Base-by-base conservation (phyloP, 2,113 vertebrate species). In the Todiramphus chloris region DNA sequence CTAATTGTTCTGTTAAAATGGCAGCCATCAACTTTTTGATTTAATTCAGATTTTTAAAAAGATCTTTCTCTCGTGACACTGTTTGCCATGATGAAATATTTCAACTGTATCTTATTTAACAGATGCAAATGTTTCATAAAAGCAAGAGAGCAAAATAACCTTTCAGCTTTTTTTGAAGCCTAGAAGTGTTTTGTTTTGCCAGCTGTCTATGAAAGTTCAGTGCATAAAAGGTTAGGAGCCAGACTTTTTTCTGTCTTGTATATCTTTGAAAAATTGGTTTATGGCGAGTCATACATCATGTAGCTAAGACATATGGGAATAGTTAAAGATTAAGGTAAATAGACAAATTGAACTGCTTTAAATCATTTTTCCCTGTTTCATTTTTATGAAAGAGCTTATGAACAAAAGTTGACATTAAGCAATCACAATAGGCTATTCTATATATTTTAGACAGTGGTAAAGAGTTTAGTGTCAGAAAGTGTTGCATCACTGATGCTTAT, bases 301-400 rank as follows among this genome's bases (percentile, higher is more conserved):
- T 97, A 97, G 96, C 97, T 90, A 95, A 98, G 98, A 98, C 97
- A 96, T 98, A 98, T 98, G 98, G 98, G 98, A 98, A 98, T 98
- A 98, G 97, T 98, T 98, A 98, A 98, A 98, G 98, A 98, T 98
- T 98, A 98, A 98, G 98, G 98, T 98, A 98, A 98, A 98, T 98
- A 98, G 98, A 98, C 97, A 98, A 98, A 98, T 98, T 98, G 98
- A 98, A 97, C 97, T 97, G 97, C 97, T 98, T 98, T 98, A 98
- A 98, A 98, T 98, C 98, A 98, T 98, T 98, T 97, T 98, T 98
- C 97, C 95, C 97, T 72, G 93, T 97, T 98, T 97, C 97, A 96
- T 91, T 97, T 97, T 98, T 98, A 98, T 98, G 96, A 98, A 98
- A 97, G 98, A 98, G 97, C 95, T 98, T 97, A 97, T 97, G 97